Evolutionary conservation across 2,113 vertebrate species (phyloP).

Genomic region (Serinus canaria): DNA sequence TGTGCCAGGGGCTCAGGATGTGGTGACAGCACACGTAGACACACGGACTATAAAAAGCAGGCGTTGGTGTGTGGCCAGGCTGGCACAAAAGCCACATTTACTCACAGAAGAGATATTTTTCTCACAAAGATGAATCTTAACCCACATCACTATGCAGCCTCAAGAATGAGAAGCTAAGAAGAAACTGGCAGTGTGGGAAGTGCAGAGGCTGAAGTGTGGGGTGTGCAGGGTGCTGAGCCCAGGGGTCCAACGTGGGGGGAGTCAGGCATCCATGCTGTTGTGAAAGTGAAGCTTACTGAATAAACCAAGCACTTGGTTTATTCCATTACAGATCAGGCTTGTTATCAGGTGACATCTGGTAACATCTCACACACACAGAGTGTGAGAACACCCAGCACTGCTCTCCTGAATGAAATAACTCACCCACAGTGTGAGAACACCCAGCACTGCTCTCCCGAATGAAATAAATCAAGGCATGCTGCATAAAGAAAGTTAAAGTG

Average conservation of each 20-base stretch:
- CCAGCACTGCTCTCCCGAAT: background rate
- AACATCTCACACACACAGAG: background rate
- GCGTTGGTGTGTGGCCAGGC: background rate
- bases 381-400: background rate
- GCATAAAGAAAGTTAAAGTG: background rate
- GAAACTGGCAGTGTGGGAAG: background rate
- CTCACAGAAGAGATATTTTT: background rate
- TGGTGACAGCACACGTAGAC: background rate
- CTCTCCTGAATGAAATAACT: background rate
- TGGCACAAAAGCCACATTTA: background rate
- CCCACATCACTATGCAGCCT: background rate
- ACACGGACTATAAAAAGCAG: background rate
- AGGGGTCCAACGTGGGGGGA: rapidly evolving
- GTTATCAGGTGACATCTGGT: background rate
- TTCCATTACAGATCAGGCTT: background rate
- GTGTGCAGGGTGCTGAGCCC: background rate
- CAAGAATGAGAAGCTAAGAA: background rate
- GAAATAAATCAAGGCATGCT: background rate
- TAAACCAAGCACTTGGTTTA: background rate
- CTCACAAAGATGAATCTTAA: background rate
- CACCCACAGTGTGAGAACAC: background rate
- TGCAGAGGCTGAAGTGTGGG: background rate
- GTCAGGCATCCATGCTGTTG: background rate
- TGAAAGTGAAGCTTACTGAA: background rate
- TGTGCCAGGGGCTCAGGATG: conserved; percentile 14